Evolutionary conservation across 1,140 invertebrate genomes (phyloP).

Genomic region (Drosophila serrata): DNA sequence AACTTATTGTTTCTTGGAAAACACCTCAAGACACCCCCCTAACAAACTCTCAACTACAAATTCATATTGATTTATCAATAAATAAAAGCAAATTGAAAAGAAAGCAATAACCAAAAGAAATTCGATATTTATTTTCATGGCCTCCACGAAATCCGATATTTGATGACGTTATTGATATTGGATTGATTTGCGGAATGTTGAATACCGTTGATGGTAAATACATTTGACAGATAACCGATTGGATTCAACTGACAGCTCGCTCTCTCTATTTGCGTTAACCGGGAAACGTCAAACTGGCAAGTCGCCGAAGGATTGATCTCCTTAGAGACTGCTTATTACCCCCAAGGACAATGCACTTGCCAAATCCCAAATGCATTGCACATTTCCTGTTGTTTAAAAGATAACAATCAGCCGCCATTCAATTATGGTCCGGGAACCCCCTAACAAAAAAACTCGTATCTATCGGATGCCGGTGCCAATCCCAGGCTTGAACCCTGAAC

Average conservation of each 20-base stretch:
- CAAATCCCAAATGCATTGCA: conserved; percentile 51
- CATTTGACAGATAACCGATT: conserved; percentile 29
- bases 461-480: conserved; percentile 42
- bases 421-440: conserved; percentile 23
- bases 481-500: conserved; percentile 40
- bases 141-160: conserved; percentile 17
- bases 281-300: conserved; percentile 55
- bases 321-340: conserved; percentile 54
- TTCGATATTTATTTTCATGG: conserved; percentile 8
- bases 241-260: conserved; percentile 25
- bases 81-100: not conserved
- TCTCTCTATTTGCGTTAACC: conserved; percentile 13
- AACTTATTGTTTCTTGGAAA: no score
- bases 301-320: conserved; percentile 56
- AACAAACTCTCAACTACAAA: conserved; percentile 1
- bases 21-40: not conserved
- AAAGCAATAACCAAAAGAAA: conserved; percentile 20
- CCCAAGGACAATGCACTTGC: conserved; percentile 29
- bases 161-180: conserved; percentile 35
- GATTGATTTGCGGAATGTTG: conserved; percentile 40
- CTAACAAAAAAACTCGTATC: conserved; percentile 27
- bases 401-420: conserved; percentile 47
- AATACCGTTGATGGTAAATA: conserved; percentile 38
- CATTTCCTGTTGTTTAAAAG: conserved; percentile 62
- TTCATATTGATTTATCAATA: conserved; percentile 10